These are phyloP conservation scores for Morpho deidamia DNA, from an alignment of 2,888 invertebrate genomes.

Conservation along the genomic window DNA sequence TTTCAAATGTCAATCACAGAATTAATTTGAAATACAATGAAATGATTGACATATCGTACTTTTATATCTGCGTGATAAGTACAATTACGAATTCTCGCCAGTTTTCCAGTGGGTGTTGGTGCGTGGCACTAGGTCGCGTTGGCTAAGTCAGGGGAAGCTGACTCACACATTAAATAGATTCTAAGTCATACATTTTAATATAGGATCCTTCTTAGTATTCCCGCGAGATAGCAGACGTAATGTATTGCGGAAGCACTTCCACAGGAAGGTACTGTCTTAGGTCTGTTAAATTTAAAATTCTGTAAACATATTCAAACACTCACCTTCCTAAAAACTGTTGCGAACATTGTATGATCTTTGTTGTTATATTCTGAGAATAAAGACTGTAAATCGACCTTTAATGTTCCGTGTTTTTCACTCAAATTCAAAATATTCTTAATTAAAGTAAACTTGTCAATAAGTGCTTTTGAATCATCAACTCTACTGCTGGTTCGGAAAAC, in stretches of 20 bases:
- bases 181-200: conserved; percentile 38
- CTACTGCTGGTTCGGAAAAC: too few species aligned
- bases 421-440: too few species aligned
- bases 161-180: conserved; percentile 43
- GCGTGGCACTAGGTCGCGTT: conserved; percentile 11
- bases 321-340: too few species aligned
- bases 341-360: too few species aligned
- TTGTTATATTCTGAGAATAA: too few species aligned
- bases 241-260: conserved; percentile 25
- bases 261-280: conserved; percentile 15
- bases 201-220: conserved; percentile 57
- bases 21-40: conserved; percentile 49
- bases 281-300: background rate
- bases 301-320: too few species aligned
- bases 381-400: too few species aligned
- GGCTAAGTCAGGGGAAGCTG: conserved; percentile 44
- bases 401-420: too few species aligned
- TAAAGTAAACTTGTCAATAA: too few species aligned
- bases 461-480: too few species aligned
- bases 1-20: conserved; percentile 50
- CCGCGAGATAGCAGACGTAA: conserved; percentile 22
- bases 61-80: conserved; percentile 35
- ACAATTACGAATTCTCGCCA: conserved; percentile 21
- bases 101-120: conserved; percentile 39
- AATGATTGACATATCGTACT: conserved; percentile 56